phyloP scores from a whole-genome alignment of 2,797 vertebrate genomes.

The Threskiornis aethiopicus region DNA sequence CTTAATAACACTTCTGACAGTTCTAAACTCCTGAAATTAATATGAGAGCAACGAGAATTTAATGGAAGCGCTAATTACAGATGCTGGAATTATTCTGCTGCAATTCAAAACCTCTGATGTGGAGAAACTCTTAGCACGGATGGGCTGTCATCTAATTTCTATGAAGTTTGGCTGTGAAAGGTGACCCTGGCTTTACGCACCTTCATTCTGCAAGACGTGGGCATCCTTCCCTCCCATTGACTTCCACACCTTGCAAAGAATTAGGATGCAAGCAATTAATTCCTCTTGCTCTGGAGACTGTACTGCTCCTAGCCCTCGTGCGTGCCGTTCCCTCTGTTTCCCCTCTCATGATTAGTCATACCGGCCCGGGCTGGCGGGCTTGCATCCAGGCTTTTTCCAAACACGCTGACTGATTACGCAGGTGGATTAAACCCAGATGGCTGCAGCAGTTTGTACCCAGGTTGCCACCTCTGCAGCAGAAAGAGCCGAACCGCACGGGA shows the following conservation, averaged over 20 bases:
- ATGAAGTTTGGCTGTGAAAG: conserved; percentile 5
- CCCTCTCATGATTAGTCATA: neutral
- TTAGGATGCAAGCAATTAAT: neutral
- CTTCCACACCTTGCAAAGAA: neutral
- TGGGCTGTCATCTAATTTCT: conserved; percentile 56
- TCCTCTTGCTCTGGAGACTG: neutral
- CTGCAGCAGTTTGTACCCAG: neutral
- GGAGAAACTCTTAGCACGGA: conserved; percentile 53
- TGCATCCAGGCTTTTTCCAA: neutral
- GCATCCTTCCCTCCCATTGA: neutral
- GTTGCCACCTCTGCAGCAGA: neutral
- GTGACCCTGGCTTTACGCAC: conserved; percentile 42
- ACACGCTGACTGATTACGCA: neutral
- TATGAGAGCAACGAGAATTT: conserved; percentile 36
- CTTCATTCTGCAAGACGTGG: neutral
- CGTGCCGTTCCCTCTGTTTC: neutral
- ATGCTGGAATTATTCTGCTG: conserved; percentile 48
- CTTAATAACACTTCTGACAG: conserved; percentile 36
- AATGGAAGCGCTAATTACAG: conserved; percentile 55
- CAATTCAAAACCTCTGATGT: conserved; percentile 62
- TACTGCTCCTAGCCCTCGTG: neutral
- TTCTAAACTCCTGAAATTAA: conserved; percentile 58
- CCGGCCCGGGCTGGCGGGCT: neutral
- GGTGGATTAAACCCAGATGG: neutral
- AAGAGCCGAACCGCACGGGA: accelerated